phyloP scores from a whole-genome alignment of 2,888 invertebrate genomes.

The Agelastica alni region DNA sequence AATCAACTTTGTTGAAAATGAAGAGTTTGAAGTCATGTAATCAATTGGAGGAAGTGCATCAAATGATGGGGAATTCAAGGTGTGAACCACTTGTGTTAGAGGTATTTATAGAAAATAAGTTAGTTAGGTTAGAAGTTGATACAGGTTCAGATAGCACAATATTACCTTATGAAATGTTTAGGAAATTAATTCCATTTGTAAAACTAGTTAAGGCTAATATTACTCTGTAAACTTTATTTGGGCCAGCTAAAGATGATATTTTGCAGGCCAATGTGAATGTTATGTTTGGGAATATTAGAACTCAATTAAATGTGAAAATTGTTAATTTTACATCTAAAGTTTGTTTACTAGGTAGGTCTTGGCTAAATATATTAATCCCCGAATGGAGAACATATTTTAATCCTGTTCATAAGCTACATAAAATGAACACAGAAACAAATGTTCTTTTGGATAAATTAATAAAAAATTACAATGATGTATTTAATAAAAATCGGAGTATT shows the following conservation, averaged over 20 bases:
- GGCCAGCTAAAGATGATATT: not conserved
- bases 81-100: too few species aligned
- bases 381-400: not conserved
- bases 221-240: not conserved
- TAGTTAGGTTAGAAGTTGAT: slow-evolving; percentile 9
- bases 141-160: slow-evolving; percentile 12
- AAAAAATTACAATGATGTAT: not conserved
- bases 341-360: not conserved
- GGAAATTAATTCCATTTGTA: not conserved
- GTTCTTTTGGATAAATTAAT: not conserved
- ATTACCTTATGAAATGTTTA: slow-evolving; percentile 2
- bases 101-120: too few species aligned
- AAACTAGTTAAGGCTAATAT: not conserved
- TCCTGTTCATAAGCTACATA: not conserved
- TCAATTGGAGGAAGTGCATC: too few species aligned
- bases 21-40: too few species aligned
- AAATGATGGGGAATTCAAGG: too few species aligned
- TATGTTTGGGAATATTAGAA: not conserved
- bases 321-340: slow-evolving; percentile 1
- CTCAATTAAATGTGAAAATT: not conserved
- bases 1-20: too few species aligned
- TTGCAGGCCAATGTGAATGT: not conserved
- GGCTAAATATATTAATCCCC: not conserved
- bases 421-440: not conserved
- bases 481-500: not conserved